These are phyloP conservation scores for Zenarchopterus dispar DNA, from an alignment of 2,797 vertebrate species.

Conservation along the genomic window DNA sequence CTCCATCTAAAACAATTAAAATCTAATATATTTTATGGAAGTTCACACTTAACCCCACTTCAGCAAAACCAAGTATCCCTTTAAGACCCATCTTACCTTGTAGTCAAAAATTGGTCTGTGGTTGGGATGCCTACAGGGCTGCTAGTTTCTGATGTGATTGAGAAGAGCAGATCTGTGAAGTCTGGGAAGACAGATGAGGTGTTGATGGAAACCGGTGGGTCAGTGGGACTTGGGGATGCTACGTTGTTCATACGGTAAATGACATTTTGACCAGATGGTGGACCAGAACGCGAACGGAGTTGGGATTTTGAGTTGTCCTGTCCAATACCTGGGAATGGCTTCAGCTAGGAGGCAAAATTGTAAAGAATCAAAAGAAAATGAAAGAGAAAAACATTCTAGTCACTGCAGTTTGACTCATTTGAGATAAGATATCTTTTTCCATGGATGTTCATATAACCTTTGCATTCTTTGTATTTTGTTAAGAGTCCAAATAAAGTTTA, in stretches of 20 bases:
- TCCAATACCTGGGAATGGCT: constrained; percentile 83
- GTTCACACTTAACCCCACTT: too few relatives aligned
- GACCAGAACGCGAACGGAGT: constrained; percentile 79
- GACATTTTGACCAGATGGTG: constrained; percentile 65
- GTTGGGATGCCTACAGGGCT: constrained; percentile 34
- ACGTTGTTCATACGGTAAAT: constrained; percentile 75
- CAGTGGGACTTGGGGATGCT: constrained; percentile 44
- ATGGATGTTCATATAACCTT: neutral
- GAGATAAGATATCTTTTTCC: neutral
- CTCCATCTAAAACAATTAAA: too few relatives aligned
- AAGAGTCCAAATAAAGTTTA: neutral
- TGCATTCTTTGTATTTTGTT: neutral
- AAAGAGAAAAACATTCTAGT: neutral
- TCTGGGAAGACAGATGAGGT: constrained; percentile 31
- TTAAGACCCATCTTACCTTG: constrained; percentile 31
- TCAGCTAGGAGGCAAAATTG: constrained; percentile 75
- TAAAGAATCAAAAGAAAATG: neutral
- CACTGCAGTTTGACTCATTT: neutral
- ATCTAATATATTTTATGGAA: too few relatives aligned
- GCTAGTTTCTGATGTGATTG: constrained; percentile 35
- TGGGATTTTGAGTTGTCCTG: constrained; percentile 82
- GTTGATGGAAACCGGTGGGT: constrained; percentile 31
- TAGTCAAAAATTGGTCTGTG: constrained; percentile 46
- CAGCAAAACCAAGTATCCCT: too few relatives aligned
- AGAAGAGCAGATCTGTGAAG: constrained; percentile 61